These are phyloP conservation scores for Gambusia holbrooki DNA, from an alignment of 2,113 vertebrate genomes.

Conservation along the genomic window DNA sequence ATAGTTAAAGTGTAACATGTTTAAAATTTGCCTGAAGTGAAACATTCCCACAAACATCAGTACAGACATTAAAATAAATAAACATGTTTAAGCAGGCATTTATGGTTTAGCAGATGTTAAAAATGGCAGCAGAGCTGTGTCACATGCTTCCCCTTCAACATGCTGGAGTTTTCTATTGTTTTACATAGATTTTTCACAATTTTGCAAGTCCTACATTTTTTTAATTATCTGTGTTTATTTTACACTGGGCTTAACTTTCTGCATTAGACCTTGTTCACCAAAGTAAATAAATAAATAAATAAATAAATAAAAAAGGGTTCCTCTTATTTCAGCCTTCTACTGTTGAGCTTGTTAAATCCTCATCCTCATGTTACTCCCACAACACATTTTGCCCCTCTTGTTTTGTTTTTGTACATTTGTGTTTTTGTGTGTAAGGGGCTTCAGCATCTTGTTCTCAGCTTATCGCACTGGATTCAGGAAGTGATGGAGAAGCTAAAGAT, in stretches of 20 bases:
- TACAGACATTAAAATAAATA: neutral
- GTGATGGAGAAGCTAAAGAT: conserved; percentile 46
- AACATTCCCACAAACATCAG: neutral
- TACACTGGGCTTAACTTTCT: too few species aligned
- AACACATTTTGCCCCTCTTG: conserved; percentile 18
- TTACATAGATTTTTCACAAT: neutral
- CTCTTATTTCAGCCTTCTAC: neutral
- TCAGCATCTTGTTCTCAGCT: conserved; percentile 42
- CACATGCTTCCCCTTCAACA: neutral
- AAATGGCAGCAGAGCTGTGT: neutral
- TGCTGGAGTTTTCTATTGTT: conserved; percentile 2
- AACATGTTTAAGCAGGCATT: neutral
- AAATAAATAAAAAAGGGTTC: neutral
- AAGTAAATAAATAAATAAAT: neutral
- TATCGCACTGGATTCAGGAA: conserved; percentile 52
- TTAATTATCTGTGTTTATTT: neutral
- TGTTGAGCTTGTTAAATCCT: neutral
- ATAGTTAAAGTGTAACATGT: neutral
- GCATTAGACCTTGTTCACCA: neutral
- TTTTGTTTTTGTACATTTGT: conserved; percentile 34
- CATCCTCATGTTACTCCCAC: neutral
- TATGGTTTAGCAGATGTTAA: neutral
- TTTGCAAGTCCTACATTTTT: neutral
- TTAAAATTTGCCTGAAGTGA: conserved; percentile 7
- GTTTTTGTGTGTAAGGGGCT: neutral